phyloP scores from a whole-genome alignment of 1,140 invertebrate species.

The Neodiprion lecontei region DNA sequence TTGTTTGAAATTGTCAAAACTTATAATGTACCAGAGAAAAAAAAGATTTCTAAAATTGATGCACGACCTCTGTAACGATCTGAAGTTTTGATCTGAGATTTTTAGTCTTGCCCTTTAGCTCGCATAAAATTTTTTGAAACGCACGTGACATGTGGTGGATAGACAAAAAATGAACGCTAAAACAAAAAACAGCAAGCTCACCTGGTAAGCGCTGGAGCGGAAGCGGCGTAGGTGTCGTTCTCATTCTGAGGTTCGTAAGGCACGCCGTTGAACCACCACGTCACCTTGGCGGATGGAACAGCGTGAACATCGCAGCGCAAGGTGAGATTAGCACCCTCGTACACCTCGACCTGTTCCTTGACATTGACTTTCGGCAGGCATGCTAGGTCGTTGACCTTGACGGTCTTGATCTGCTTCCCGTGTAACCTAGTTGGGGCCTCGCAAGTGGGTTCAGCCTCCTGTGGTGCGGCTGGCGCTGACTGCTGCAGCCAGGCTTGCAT shows the following conservation, averaged over 20 bases:
- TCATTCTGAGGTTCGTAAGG: slow-evolving; percentile 50
- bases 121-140: no score
- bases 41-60: no score
- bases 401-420: slow-evolving; percentile 71
- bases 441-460: slow-evolving; percentile 74
- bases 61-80: no score
- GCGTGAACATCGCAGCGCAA: slow-evolving; percentile 80
- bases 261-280: slow-evolving; percentile 83
- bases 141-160: no score
- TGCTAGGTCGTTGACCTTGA: slow-evolving; percentile 78
- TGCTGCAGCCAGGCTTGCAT: slow-evolving; percentile 80
- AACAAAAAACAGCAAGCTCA: not conserved
- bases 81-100: no score
- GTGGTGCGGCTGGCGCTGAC: slow-evolving; percentile 69
- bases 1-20: no score
- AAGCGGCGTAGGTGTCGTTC: slow-evolving; percentile 42
- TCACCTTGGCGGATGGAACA: slow-evolving; percentile 77
- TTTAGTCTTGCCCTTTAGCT: no score
- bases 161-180: no score
- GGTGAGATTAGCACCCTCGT: slow-evolving; percentile 80
- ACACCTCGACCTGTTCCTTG: slow-evolving; percentile 65
- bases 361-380: slow-evolving; percentile 80
- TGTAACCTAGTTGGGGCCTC: slow-evolving; percentile 71
- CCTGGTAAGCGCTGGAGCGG: slow-evolving; percentile 32
- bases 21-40: no score